phyloP scores from a whole-genome alignment of 2,888 invertebrate species.

The Hyles lineata region DNA sequence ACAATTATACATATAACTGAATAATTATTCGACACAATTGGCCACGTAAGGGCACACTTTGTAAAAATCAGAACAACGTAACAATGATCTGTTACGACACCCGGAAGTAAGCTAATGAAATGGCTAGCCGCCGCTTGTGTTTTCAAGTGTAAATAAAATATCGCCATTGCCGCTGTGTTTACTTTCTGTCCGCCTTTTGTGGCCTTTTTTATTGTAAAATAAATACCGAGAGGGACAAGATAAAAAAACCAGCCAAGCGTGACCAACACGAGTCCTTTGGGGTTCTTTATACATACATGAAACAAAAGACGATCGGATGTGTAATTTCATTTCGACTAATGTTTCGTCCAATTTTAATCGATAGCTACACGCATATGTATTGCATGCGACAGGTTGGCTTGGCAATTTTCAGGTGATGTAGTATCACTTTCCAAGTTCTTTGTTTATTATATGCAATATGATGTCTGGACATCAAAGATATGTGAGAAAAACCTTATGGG shows the following conservation, averaged over 20 bases:
- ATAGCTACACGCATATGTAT: no score
- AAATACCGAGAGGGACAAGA: constrained; percentile 13
- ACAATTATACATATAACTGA: neutral
- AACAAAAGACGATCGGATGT: neutral
- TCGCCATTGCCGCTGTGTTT: constrained; percentile 33
- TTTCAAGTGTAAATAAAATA: constrained; percentile 47
- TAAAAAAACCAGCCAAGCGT: constrained; percentile 1
- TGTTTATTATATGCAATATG: no score
- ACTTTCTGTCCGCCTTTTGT: constrained; percentile 9
- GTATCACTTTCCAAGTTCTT: no score
- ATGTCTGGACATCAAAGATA: no score
- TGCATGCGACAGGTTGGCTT: no score
- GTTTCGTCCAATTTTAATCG: no score
- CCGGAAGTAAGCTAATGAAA: constrained; percentile 47
- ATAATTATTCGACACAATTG: constrained; percentile 18
- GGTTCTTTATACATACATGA: constrained; percentile 8
- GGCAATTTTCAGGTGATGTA: no score
- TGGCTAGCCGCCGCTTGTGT: constrained; percentile 44
- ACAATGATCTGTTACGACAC: constrained; percentile 41
- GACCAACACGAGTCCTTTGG: no score
- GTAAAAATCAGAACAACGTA: constrained; percentile 41
- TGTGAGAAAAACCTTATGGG: no score
- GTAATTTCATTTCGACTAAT: neutral
- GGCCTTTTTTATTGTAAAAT: constrained; percentile 32
- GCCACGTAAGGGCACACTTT: constrained; percentile 43